Evolutionary conservation across 2,888 invertebrate genomes (phyloP), one percentile per base, ranked within the genome.

Genomic region (Drosophila eohydei): DNA sequence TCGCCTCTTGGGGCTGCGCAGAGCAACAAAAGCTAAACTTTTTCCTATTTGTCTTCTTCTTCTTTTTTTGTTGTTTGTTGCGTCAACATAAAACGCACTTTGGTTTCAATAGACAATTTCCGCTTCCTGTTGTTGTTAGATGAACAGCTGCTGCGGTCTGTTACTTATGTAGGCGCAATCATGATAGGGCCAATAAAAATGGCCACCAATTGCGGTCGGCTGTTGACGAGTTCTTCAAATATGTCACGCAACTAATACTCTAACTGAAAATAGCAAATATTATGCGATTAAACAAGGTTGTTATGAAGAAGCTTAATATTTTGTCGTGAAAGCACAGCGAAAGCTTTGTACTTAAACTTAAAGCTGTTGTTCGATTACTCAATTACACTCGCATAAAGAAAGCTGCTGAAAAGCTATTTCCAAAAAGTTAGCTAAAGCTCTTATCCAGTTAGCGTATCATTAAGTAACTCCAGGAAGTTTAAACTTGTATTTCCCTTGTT

Each of bases 41-140:
- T 52, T 28, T 12, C 41, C 12, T 54, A 51, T 44, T 52, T 38
- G 36, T 26, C 36, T 52, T 26, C 52, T 36, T 30, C 5, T 6
- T 16, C 6, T 48, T 32, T 60, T 40, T 30, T 56, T 46, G n/a
- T 21, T 32, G 28, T 14, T 52, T 48, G n/a, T 62, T 36, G 51
- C 67, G 48, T 56, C 54, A 65, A 64, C 67, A 71, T 68, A 66
- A 66, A 87, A 74, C 88, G 82, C 82, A 82, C 89, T 78, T 78
- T 67, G 61, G 64, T 60, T 67, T 48, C 77, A 62, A 87, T 66
- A 78, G 85, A 77, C 85, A 84, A 87, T 82, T 84, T 86, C 88
- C 86, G 88, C 71, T 87, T 85, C 89, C 84, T 72, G 85, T 78
- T 84, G 85, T 76, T 82, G 73, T 63, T 70, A 72, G 78, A 70